Base-by-base conservation (phyloP, 2,113 vertebrate species). In the Desmodus rotundus region DNA sequence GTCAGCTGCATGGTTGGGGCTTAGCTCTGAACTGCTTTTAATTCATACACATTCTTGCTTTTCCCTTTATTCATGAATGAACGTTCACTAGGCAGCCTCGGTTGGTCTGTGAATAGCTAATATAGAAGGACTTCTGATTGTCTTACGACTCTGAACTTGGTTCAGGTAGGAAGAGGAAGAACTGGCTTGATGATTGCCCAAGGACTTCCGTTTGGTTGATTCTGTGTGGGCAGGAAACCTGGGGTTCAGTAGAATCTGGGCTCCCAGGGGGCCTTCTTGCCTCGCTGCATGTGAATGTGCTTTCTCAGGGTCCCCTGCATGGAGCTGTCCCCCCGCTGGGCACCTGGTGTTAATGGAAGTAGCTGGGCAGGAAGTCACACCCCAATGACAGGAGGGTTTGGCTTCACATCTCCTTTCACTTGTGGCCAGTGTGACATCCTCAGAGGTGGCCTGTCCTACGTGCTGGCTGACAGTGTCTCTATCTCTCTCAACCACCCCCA, bases 251-350 rank as follows among this genome's bases (percentile, higher is more conserved):
- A 12, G 45, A 33, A 36, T 24, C 26, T 12, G 16, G 36, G 24
- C 31, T 56, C 0, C 0, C 6, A 26, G 16, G 16, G 2, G 14
- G 12, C 50, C 11, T 43, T 8, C 52, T 22, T 20, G 4, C 26
- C 24, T 65, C 45, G 33, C 68, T 72, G 7, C 4, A 26, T 12
- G 1, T 28, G 16, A 3, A 11, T 19, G 15, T n/a, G 28, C 17
- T 63, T 80, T 58, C 24, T 26, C 56, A 58, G 24, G 26, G 56
- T 54, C 38, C 7, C 13, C 16, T 56, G 56, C 2, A 1, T 4
- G 4, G 24, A 47, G 56, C 26, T 26, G 1, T 74, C 87, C n/a
- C 19, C 3, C 0, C 31, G 63, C 31, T 13, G 4, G 50, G 10
- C 17, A 11, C 16, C 20, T 86, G 13, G 33, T 28, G 10, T 70